Percentiles rank a stretch among this genome's conserved stretches.
Evolutionary conservation across 2,113 vertebrate species (phyloP).

Genomic region (Psettodes erumei): DNA sequence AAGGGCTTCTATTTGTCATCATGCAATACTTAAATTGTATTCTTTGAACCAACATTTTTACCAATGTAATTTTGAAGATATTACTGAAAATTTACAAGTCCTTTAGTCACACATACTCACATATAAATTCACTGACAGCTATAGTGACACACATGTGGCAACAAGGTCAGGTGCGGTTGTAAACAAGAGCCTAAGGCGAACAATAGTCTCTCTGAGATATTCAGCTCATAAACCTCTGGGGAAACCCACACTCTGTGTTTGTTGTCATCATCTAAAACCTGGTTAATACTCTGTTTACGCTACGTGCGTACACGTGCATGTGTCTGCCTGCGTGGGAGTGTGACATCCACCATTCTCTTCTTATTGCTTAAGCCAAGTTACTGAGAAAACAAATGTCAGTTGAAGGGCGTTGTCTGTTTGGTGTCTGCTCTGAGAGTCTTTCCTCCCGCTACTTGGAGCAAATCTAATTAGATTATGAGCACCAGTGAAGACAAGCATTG

Average conservation of each 20-base stretch:
- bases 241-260: conserved; percentile 53
- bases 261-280: conserved; percentile 58
- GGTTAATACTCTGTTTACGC: conserved; percentile 63
- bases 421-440: conserved; percentile 65
- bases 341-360: conserved; percentile 66
- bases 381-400: conserved; percentile 81
- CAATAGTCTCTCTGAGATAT: conserved; percentile 57
- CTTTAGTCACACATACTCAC: not conserved
- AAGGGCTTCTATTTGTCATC: not conserved
- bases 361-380: conserved; percentile 72
- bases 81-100: not conserved
- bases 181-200: conserved; percentile 54
- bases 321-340: conserved; percentile 34
- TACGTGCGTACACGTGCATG: not conserved
- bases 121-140: conserved; percentile 1
- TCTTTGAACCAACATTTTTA: not conserved
- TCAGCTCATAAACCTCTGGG: conserved; percentile 37
- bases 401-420: conserved; percentile 79
- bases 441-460: conserved; percentile 70
- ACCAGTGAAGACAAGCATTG: conserved; percentile 51
- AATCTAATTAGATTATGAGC: conserved; percentile 79
- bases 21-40: not conserved
- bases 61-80: not conserved
- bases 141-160: conserved; percentile 47
- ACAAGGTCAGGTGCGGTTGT: conserved; percentile 51